Evolutionary conservation across 2,113 vertebrate genomes (phyloP).

Genomic region (Xenus cinereus): DNA sequence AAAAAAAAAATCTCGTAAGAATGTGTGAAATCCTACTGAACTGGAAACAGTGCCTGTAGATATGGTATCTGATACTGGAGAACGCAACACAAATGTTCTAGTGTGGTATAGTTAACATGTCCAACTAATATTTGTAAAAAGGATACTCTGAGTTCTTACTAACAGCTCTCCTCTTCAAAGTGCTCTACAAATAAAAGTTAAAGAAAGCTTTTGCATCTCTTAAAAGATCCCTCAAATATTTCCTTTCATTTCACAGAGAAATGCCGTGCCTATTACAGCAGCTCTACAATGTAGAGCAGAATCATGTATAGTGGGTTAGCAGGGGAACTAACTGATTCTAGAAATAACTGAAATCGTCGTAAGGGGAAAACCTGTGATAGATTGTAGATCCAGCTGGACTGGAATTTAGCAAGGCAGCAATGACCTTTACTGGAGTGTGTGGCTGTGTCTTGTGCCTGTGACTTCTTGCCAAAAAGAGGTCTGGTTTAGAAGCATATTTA

Average conservation of each 20-base stretch:
- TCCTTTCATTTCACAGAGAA: background rate
- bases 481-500: background rate
- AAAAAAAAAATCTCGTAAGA: background rate
- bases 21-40: background rate
- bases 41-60: background rate
- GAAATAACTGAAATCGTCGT: background rate
- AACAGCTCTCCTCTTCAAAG: background rate
- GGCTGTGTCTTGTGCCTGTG: background rate
- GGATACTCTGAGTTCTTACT: background rate
- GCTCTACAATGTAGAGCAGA: background rate
- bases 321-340: background rate
- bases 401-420: background rate
- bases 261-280: background rate
- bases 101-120: background rate
- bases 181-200: background rate
- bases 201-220: background rate
- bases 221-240: background rate
- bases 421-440: background rate
- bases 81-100: background rate
- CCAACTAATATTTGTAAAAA: background rate
- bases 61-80: background rate
- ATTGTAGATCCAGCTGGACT: background rate
- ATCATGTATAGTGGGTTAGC: accelerated
- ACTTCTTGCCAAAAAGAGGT: background rate
- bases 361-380: background rate